These are phyloP conservation scores for Sebastes taczanowskii DNA, from an alignment of 2,797 vertebrate species.

Conservation along the genomic window DNA sequence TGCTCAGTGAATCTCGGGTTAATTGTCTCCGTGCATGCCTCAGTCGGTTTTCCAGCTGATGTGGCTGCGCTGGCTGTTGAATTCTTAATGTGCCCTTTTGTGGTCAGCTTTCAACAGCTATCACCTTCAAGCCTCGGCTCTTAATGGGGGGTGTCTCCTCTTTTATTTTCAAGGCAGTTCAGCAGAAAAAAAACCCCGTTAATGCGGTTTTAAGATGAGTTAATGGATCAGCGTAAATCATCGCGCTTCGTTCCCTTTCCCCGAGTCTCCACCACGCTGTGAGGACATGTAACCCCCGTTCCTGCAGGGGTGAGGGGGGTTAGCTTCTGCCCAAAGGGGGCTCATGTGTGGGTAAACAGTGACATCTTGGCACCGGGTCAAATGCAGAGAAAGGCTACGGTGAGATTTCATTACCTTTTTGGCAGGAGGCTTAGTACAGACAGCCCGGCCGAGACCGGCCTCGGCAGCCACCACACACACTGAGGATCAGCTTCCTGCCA, in stretches of 20 bases:
- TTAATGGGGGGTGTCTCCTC: constrained; percentile 44
- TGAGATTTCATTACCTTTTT: constrained; percentile 63
- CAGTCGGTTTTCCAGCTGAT: constrained; percentile 60
- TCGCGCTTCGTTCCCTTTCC: background rate
- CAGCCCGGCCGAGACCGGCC: constrained; percentile 21
- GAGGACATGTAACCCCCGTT: background rate
- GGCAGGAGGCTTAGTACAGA: constrained; percentile 26
- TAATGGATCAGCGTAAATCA: constrained; percentile 53
- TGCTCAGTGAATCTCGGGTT: constrained; percentile 56
- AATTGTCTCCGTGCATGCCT: constrained; percentile 64
- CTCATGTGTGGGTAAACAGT: constrained; percentile 47
- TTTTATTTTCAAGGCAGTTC: constrained; percentile 49
- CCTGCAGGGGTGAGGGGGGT: background rate
- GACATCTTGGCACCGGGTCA: constrained; percentile 46
- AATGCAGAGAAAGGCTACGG: constrained; percentile 27
- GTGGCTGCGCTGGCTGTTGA: constrained; percentile 54
- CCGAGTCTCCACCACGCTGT: background rate
- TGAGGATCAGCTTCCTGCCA: constrained; percentile 54
- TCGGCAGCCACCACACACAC: constrained; percentile 24
- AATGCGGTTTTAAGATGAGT: constrained; percentile 55
- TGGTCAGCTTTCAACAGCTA: constrained; percentile 55
- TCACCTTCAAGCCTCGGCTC: constrained; percentile 61
- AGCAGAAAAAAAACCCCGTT: background rate
- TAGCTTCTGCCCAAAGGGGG: constrained; percentile 8
- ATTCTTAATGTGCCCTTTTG: constrained; percentile 79